phyloP scores from a whole-genome alignment of 2,797 vertebrate species.

The Manis javanica region DNA sequence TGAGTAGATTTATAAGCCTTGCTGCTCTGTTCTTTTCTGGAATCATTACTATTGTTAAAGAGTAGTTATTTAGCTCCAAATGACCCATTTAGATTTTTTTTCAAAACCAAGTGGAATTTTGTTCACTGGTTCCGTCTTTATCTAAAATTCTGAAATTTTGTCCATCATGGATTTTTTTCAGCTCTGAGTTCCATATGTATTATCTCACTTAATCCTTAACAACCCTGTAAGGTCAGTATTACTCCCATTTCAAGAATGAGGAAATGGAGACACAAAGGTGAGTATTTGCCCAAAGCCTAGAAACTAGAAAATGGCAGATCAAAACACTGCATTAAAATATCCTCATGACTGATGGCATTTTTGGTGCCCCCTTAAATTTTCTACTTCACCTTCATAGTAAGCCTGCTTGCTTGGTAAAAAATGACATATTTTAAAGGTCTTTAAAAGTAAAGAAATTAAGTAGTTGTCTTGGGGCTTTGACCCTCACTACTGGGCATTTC shows the following conservation, averaged over 20 bases:
- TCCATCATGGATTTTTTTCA: neutral
- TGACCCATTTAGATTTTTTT: neutral
- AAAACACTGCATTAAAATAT: neutral
- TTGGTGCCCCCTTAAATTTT: neutral
- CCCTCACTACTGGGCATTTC: neutral
- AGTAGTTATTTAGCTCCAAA: neutral
- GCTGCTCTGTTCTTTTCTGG: neutral
- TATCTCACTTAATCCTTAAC: neutral
- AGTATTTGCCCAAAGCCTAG: neutral
- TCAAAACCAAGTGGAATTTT: neutral
- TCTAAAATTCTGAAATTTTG: neutral
- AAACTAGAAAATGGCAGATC: neutral
- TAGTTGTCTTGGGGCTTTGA: no score
- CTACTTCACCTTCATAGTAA: neutral
- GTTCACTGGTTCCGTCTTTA: neutral
- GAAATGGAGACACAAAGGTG: neutral
- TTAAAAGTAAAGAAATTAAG: conserved; percentile 44
- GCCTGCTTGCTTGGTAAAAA: neutral
- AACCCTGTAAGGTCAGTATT: neutral
- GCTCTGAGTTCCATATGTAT: neutral
- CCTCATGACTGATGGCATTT: neutral
- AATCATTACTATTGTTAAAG: conserved; percentile 1
- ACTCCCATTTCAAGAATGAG: neutral
- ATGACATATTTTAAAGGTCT: neutral
- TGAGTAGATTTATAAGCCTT: neutral